Evolutionary conservation across 2,797 vertebrate genomes (phyloP), one percentile per base, ranked within the genome.

Genomic region (Melanotaenia trifasciata): DNA sequence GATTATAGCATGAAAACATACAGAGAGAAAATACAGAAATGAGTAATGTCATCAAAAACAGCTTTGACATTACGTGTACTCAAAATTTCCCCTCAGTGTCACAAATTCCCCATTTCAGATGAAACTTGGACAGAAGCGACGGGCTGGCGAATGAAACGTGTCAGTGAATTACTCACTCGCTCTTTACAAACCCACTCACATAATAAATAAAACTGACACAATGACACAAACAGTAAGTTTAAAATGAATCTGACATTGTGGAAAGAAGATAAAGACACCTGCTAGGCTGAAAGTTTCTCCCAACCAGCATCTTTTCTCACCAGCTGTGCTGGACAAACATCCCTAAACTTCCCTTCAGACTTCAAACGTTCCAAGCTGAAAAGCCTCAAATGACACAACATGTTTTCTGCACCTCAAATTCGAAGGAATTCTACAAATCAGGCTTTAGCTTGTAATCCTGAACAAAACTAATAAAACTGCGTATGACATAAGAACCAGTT

Each of bases 81-180:
- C 14, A 85, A 69, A 90, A 76, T 78, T 87, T 90, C 84, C 90
- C 89, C 66, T 58, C 5, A 22, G 51, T 1, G n/a, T n/a, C 36
- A 83, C 53, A 87, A 93, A 85, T 82, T 84, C 80, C 90, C 87
- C 74, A 40, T 26, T 50, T 61, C 11, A 69, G 16, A 67, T 22
- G 63, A 83, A 83, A 70, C 60, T 5, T 7, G 58, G 32, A 79
- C 76, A 80, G 71, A 79, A 69, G 60, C n/a, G 26, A 36, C 54
- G 16, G 16, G 58, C 24, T 66, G 58, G 47, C 35, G 61, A 10
- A 64, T 53, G 16, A 72, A 50, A 4, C 13, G 20, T 1, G 51
- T 58, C 50, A 60, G 66, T 70, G 16, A 74, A 78, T 86, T 66
- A 89, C 71, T 86, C 81, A 78, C 24, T 28, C 11, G 20, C 50